Conservation (phyloP, 2,113 vertebrate genomes). For the Bagarius yarrelli region DNA sequence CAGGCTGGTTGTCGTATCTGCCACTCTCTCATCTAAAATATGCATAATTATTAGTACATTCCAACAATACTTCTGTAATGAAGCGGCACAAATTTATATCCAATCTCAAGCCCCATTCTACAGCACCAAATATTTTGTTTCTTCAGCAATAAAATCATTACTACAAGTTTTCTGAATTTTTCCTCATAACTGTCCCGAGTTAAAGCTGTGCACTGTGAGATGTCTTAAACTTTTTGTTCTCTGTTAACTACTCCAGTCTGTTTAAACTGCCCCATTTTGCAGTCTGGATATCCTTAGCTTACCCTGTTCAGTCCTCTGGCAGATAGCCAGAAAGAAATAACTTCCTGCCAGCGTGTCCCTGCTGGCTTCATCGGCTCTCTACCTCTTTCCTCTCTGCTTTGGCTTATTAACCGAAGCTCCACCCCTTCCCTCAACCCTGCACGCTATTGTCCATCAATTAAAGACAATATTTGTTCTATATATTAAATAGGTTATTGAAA, state of each 20-base stretch:
- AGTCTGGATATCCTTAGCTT: constrained; percentile 6
- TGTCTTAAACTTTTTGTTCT: background rate
- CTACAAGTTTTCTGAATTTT: no score
- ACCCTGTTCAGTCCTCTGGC: constrained; percentile 54
- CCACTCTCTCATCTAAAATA: background rate
- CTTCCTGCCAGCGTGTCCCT: constrained; percentile 76
- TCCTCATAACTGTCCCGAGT: background rate
- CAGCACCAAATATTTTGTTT: background rate
- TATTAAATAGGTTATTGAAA: no score
- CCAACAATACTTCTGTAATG: background rate
- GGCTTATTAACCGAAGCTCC: background rate
- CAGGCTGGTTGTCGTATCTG: background rate
- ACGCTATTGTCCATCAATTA: no score
- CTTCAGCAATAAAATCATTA: background rate
- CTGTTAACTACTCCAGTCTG: constrained; percentile 5
- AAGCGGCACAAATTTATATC: background rate
- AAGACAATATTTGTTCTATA: no score
- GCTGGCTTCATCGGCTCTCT: constrained; percentile 62
- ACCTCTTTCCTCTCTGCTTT: constrained; percentile 50
- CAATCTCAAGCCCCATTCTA: no score
- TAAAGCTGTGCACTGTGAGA: background rate
- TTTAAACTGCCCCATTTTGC: background rate
- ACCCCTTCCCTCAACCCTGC: background rate
- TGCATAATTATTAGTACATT: no score
- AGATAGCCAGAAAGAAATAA: constrained; percentile 59